phyloP scores from a whole-genome alignment of 2,888 invertebrate genomes.

The Amblyjoppa proteus region DNA sequence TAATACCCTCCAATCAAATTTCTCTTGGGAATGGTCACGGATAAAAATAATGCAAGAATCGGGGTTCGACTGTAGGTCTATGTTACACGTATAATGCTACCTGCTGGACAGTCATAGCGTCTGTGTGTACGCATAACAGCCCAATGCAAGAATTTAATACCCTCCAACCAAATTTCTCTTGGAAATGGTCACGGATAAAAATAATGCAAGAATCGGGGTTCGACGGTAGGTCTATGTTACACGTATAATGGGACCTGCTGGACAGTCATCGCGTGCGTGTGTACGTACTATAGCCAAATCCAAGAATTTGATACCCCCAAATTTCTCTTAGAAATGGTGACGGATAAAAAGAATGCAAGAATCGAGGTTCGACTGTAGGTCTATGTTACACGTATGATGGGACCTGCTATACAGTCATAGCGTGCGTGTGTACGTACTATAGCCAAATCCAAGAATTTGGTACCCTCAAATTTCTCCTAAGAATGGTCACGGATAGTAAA shows the following conservation, averaged over 20 bases:
- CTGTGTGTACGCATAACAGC: no score
- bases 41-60: neutral
- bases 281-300: conserved; percentile 40
- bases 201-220: neutral
- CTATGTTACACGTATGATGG: neutral
- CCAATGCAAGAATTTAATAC: no score
- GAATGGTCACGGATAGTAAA: no score
- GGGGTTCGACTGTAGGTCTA: neutral
- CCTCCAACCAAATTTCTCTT: neutral
- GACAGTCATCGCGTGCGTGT: conserved; percentile 6
- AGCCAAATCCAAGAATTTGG: no score
- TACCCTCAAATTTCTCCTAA: neutral
- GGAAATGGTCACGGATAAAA: no score
- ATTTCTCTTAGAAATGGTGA: no score
- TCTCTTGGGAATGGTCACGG: no score
- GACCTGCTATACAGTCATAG: neutral
- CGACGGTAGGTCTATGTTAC: conserved; percentile 10
- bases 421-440: no score
- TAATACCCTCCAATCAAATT: neutral
- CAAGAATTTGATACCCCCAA: no score
- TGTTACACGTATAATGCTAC: neutral
- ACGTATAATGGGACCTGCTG: conserved; percentile 24
- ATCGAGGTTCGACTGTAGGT: neutral
- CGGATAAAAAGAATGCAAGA: neutral
- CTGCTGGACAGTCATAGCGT: neutral